Base-by-base conservation (phyloP, 2,113 vertebrate genomes). In the Megaptera novaeangliae region DNA sequence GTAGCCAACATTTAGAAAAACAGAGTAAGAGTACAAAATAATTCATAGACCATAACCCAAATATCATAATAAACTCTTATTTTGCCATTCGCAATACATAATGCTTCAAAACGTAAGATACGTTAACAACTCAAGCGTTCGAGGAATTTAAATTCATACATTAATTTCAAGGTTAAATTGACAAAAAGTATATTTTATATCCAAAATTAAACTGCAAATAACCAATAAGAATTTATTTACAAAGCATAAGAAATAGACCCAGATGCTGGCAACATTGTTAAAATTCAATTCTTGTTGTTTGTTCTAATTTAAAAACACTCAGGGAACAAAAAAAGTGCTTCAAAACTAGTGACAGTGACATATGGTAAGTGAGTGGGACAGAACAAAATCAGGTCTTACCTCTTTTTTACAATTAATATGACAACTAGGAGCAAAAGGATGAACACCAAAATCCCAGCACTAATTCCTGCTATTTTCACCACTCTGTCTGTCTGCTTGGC, bases 381-480 rank as follows among this genome's bases (percentile, higher is more conserved):
- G 29, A 52, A 97, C 6, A 97, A 6, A 49, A 87, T 92, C 23
- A 89, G 98, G 69, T 88, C 99, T 99, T 99, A 99, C 99, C 99
- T 99, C 98, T 99, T 99, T 99, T 99, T 99, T 81, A 99, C 99
- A 89, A 99, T 98, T 97, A 99, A 98, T 98, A 99, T 96, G 98
- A 99, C 99, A 97, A 99, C 99, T 49, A 99, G 99, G 95, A 99
- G 99, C 94, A 99, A 99, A 10, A 99, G 98, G 97, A 99, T 99
- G 97, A 99, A 99, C 97, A 99, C 99, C 88, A 99, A 98, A 94
- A 99, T 99, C 8, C 99, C 99, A 8, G 99, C 99, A 96, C 99
- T 99, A 96, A 99, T 99, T 91, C 99, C 99, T 12, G 99, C 99
- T 52, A 99, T 99, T 98, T 99, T 99, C 98, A 99, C 99, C 96